Evolutionary conservation across 2,888 invertebrate species (phyloP), one percentile per base, ranked within the genome.

Genomic region (Diachrysia chrysitis): DNA sequence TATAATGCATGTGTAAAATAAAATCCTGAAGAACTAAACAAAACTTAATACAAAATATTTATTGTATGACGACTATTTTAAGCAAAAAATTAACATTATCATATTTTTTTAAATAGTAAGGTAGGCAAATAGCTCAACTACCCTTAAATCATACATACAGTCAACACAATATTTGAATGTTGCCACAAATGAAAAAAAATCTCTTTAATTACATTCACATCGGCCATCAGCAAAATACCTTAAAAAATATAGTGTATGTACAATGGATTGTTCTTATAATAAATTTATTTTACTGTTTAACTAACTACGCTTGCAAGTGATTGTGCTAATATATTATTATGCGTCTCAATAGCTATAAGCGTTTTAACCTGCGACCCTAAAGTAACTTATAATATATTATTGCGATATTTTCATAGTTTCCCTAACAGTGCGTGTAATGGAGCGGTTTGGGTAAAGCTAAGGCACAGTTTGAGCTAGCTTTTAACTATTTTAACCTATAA

Each of bases 311-410:
- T 64, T 61, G 72, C 78, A 64, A 76, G 10, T 62, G 68, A 73
- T 79, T 83, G 82, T 83, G 83, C 83, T 77, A 53, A 10, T 32
- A 32, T 10, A 32, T 10, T 66, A 70, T 74, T 77, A 82, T 83
- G 83, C 83, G 73, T 73, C 46, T 69, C 56, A 59, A 54, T 59
- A 69, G 66, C 77, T 68, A 58, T n/a, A 81, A 81, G 79, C 82
- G 16, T 66, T 66, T 79, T 51, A 61, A 75, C 66, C 46, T 10
- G 64, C 80, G 63, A 67, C 81, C 12, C 80, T 74, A 66, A 65
- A 61, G 21, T 21, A 17, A 21, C 53, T 21, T 64, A 66, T 64
- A n/a, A 21, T 23, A 46, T 77, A 71, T 76, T 76, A 77, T 77
- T 77, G 77, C 77, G 42, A 37, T 69, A 35, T 67, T 60, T 35